Percentiles rank a stretch among this genome's conserved stretches.
Evolutionary conservation across 1,140 invertebrate species (phyloP).

Genomic region (Trinorchestia longiramus): DNA sequence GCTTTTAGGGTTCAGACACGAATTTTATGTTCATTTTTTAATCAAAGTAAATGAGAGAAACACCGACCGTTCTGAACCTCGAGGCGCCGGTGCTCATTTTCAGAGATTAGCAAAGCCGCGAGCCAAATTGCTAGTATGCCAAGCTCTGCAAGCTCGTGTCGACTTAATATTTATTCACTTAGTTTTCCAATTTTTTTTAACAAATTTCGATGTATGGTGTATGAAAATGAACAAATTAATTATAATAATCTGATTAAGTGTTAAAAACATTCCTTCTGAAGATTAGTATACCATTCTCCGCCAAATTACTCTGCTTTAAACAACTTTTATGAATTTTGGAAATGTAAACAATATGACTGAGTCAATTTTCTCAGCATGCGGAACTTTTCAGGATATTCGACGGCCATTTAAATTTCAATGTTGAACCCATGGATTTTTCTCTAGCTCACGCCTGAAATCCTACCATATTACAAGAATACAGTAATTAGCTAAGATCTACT

Average conservation of each 20-base stretch:
- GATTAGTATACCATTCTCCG: too few species aligned
- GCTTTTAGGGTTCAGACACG: constrained; percentile 12
- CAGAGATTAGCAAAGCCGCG: constrained; percentile 3
- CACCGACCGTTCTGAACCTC: not conserved
- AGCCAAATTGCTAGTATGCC: not conserved
- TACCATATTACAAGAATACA: too few species aligned
- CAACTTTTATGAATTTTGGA: too few species aligned
- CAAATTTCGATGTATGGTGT: not conserved
- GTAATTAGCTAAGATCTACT: too few species aligned
- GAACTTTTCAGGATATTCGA: too few species aligned
- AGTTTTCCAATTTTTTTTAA: not conserved
- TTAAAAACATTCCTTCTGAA: too few species aligned
- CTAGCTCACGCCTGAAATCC: too few species aligned
- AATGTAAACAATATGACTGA: too few species aligned
- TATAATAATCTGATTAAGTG: not conserved
- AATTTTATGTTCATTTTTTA: constrained; percentile 38
- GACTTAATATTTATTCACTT: not conserved
- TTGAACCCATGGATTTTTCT: too few species aligned
- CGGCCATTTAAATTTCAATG: too few species aligned
- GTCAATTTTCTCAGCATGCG: too few species aligned
- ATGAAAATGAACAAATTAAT: not conserved
- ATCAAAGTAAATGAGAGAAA: constrained; percentile 26
- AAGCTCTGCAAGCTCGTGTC: not conserved
- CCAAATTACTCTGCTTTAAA: too few species aligned
- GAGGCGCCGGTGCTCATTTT: not conserved